Conservation (phyloP, 2,797 vertebrate species). For the Coracias cyanogaster region DNA sequence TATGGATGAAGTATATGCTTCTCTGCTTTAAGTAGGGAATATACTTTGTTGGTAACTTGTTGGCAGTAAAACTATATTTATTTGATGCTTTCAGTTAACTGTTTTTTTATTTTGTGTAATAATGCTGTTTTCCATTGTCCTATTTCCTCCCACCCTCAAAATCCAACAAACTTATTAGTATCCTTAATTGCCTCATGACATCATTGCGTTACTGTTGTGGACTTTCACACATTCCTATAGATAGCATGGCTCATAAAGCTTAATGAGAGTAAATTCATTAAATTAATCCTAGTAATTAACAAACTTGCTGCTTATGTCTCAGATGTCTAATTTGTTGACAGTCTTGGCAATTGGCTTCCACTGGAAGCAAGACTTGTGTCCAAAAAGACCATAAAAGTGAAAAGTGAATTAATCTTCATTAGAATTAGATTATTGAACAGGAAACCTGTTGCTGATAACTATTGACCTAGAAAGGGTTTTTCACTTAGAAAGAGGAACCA, state of each 20-base stretch:
- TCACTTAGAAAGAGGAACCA: background rate
- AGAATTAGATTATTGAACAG: conserved; percentile 77
- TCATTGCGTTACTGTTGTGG: conserved; percentile 51
- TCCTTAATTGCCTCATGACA: conserved; percentile 63
- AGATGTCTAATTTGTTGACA: conserved; percentile 76
- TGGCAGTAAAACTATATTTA: background rate
- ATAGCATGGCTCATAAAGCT: conserved; percentile 73
- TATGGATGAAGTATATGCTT: background rate
- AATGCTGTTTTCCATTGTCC: background rate
- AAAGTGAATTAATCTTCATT: conserved; percentile 89
- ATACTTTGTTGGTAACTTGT: conserved; percentile 23
- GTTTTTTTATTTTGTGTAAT: conserved; percentile 25
- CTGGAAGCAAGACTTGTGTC: conserved; percentile 79
- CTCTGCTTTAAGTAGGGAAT: conserved; percentile 11
- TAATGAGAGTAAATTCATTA: conserved; percentile 81
- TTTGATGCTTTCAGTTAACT: conserved; percentile 23
- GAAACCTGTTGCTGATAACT: conserved; percentile 72
- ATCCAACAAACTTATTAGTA: background rate
- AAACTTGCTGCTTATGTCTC: conserved; percentile 76
- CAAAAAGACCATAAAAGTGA: conserved; percentile 80
- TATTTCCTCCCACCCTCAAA: too few relatives aligned
- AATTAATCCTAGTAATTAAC: conserved; percentile 81
- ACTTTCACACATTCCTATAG: conserved; percentile 58
- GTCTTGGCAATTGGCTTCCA: conserved; percentile 82
- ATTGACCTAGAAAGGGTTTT: conserved; percentile 66